phyloP scores from a whole-genome alignment of 2,888 invertebrate genomes.

The Drosophila mettleri region DNA sequence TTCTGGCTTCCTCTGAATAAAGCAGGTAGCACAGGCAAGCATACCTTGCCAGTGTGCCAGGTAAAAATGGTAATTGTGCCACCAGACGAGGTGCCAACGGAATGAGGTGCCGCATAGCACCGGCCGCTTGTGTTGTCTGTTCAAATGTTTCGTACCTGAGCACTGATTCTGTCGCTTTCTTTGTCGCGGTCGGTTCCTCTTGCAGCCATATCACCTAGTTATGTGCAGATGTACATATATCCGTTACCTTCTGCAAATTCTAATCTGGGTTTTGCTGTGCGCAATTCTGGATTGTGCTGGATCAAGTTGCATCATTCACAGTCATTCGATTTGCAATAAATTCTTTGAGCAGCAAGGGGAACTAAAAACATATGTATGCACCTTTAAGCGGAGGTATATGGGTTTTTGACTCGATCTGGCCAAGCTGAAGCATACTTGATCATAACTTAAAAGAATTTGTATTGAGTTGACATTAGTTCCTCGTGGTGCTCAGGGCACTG shows the following conservation, averaged over 20 bases:
- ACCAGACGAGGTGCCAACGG: slow-evolving; percentile 8
- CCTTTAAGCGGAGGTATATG: too few species aligned
- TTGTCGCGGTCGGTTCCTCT: slow-evolving; percentile 1
- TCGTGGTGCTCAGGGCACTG: background rate
- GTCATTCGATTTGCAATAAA: slow-evolving; percentile 2
- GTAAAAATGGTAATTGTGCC: slow-evolving; percentile 1
- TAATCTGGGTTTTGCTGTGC: background rate
- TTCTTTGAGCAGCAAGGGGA: background rate
- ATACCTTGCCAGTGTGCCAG: background rate
- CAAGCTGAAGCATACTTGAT: background rate
- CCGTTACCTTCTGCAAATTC: background rate
- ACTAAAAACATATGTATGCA: background rate
- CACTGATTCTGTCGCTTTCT: slow-evolving; percentile 1
- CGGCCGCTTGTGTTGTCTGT: background rate
- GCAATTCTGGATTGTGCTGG: slow-evolving; percentile 1
- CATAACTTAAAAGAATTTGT: too few species aligned
- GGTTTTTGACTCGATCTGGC: background rate
- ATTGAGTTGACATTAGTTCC: too few species aligned
- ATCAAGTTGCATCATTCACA: slow-evolving; percentile 1
- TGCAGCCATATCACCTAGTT: background rate
- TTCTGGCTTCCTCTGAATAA: background rate
- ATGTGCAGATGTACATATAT: background rate
- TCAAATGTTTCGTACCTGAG: slow-evolving; percentile 4
- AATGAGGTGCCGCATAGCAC: background rate
- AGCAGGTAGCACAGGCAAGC: background rate